Evolutionary conservation across 1,140 invertebrate species (phyloP), one percentile per base, ranked within the genome.

Genomic region (Pseudachorutes palmiensis): DNA sequence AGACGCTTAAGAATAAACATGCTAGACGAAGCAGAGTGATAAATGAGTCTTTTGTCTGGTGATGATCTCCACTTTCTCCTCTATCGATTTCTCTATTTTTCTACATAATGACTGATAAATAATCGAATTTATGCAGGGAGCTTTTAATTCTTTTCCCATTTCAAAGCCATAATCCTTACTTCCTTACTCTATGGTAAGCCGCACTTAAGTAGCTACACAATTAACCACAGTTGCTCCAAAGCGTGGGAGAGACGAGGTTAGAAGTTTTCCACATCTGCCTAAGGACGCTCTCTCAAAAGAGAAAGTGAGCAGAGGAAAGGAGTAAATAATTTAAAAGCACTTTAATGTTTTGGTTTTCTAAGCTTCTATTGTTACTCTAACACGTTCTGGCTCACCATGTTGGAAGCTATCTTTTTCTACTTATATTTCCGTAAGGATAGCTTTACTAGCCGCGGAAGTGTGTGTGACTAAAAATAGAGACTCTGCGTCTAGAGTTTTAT

Each of bases 321-420:
- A 9, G 9, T 45, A 45, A 45, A 45, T 45, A 45, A 45, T 45
- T 45, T 45, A 45, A 45, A 45, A 45, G 36, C 36, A 45, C 36
- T 45, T 45, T 45, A 45, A 45, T 45, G 36, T 45, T 45, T 45
- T 45, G 36, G 36, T 45, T 45, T 45, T 45, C 36, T 45, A 19
- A 45, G 19, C 19, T 45, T 45, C 36, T 45, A n/a, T n/a, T n/a
- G n/a, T n/a, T n/a, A n/a, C n/a, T n/a, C n/a, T n/a, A n/a, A n/a
- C n/a, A n/a, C n/a, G n/a, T n/a, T n/a, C n/a, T n/a, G n/a, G n/a
- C n/a, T n/a, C n/a, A n/a, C n/a, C n/a, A n/a, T n/a, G n/a, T n/a
- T n/a, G n/a, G n/a, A n/a, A n/a, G n/a, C n/a, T n/a, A n/a, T n/a
- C n/a, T n/a, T n/a, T n/a, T n/a, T n/a, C n/a, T n/a, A n/a, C n/a